Evolutionary conservation across 2,797 vertebrate genomes (phyloP), one percentile per base, ranked within the genome.

Genomic region (Takifugu rubripes): DNA sequence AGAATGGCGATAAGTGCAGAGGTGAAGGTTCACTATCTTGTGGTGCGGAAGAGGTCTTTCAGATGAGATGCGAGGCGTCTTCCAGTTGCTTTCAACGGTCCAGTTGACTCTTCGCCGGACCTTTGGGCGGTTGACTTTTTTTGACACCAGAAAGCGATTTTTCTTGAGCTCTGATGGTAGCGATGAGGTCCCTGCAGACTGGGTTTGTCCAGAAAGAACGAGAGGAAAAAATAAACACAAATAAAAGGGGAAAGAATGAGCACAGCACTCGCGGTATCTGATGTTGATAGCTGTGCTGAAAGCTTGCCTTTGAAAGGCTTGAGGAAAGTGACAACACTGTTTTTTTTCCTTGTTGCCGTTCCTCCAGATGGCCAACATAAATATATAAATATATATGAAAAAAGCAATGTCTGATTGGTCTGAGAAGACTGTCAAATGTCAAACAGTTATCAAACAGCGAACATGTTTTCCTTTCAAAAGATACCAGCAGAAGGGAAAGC

Each of bases 351-450:
- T 71, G 74, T 73, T 83, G 84, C 75, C 59, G 68, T 76, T 83
- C 56, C 66, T 74, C 66, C 56, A 86, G 81, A 76, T 65, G 64
- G 79, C 68, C 40, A 64, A 79, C 79, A 68, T 63, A 24, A 68
- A 66, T 76, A 71, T 33, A 33, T 33, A 33, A 8, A 33, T 33
- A 33, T 33, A 33, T 33, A 33, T 33, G 56, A 54, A 54, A 40
- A 71, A 71, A 33, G 47, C 43, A 61, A 43, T 1, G 55, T 85
- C 78, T 87, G 87, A 89, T 91, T 91, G 91, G 90, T 86, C 85
- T 87, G 85, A 89, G 87, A 85, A 79, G 77, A 85, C 88, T 91
- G 91, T 90, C 90, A 91, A 91, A 91, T 92, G 88, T 91, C 90
- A 91, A 90, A 83, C 77, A 76, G 75, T 87, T 90, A 90, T 91